These are phyloP conservation scores for Orius laevigatus DNA, from an alignment of 1,140 invertebrate species.

Conservation along the genomic window DNA sequence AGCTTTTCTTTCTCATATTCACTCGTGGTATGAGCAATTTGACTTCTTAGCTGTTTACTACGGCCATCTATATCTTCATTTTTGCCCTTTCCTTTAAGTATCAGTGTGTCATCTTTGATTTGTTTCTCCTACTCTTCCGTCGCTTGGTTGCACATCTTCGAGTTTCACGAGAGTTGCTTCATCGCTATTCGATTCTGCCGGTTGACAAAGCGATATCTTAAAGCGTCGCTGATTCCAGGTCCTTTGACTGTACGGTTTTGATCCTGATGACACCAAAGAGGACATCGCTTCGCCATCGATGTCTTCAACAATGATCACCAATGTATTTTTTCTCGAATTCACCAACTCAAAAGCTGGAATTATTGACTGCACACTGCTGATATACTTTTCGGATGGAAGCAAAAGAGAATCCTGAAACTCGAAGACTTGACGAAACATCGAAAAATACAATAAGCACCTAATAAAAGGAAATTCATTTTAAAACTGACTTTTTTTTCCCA, in stretches of 20 bases:
- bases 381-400: conserved; percentile 96
- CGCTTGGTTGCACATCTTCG: conserved; percentile 33
- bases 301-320: conserved; percentile 97
- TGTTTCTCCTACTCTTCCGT: conserved; percentile 47
- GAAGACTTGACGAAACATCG: neutral
- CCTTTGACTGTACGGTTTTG: conserved; percentile 98
- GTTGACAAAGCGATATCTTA: conserved; percentile 96
- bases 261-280: conserved; percentile 95
- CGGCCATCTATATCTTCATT: conserved; percentile 41
- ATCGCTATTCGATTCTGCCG: conserved; percentile 15
- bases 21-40: conserved; percentile 44
- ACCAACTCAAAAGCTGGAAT: conserved; percentile 95
- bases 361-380: conserved; percentile 90
- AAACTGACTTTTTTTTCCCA: too few species aligned
- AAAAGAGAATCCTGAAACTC: conserved; percentile 96
- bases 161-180: conserved; percentile 12
- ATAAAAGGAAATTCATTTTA: neutral
- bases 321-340: conserved; percentile 82
- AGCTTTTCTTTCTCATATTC: conserved; percentile 64
- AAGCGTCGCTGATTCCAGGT: conserved; percentile 89
- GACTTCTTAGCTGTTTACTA: conserved; percentile 42
- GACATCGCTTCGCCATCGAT: conserved; percentile 97
- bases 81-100: conserved; percentile 40
- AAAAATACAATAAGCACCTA: too few species aligned
- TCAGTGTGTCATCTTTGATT: conserved; percentile 50